These are phyloP conservation scores for Ephestia elutella DNA, from an alignment of 1,140 invertebrate species.

Conservation along the genomic window DNA sequence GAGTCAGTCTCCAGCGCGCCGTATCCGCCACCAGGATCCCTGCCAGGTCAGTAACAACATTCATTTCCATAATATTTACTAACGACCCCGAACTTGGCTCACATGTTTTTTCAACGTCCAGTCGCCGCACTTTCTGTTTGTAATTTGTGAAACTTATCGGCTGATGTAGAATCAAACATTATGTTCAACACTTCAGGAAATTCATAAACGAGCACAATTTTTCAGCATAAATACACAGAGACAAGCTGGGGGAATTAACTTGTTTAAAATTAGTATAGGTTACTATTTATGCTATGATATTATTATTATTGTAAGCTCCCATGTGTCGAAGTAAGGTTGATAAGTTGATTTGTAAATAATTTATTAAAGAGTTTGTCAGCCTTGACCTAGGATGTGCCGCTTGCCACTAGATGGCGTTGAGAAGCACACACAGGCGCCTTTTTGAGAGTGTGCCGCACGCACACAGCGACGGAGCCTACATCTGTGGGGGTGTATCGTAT, in stretches of 20 bases:
- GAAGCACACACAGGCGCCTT: slow-evolving; percentile 34
- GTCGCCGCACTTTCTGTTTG: slow-evolving; percentile 40
- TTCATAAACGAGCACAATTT: slow-evolving; percentile 57
- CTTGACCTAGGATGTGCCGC: slow-evolving; percentile 46
- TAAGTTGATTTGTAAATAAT: slow-evolving; percentile 55
- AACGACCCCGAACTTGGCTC: slow-evolving; percentile 21
- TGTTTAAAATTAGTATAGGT: not conserved
- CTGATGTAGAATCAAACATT: slow-evolving; percentile 35
- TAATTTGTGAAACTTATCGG: slow-evolving; percentile 58
- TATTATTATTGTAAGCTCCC: slow-evolving; percentile 15
- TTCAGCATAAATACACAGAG: slow-evolving; percentile 7
- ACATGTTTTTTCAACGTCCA: slow-evolving; percentile 46
- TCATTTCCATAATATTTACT: slow-evolving; percentile 13
- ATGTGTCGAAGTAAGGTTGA: slow-evolving; percentile 24
- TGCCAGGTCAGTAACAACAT: slow-evolving; percentile 56
- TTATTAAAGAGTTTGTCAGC: slow-evolving; percentile 61
- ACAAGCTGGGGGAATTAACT: not conserved
- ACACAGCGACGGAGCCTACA: slow-evolving; percentile 33
- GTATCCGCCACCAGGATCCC: slow-evolving; percentile 84
- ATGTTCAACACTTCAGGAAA: slow-evolving; percentile 43
- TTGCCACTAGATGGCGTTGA: slow-evolving; percentile 56
- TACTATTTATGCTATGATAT: slow-evolving; percentile 1
- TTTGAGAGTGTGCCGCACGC: slow-evolving; percentile 37
- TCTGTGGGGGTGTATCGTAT: slow-evolving; percentile 38
- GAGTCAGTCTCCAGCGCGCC: slow-evolving; percentile 85